These are phyloP conservation scores for Reinhardtius hippoglossoides DNA, from an alignment of 2,113 vertebrate genomes.

Conservation along the genomic window DNA sequence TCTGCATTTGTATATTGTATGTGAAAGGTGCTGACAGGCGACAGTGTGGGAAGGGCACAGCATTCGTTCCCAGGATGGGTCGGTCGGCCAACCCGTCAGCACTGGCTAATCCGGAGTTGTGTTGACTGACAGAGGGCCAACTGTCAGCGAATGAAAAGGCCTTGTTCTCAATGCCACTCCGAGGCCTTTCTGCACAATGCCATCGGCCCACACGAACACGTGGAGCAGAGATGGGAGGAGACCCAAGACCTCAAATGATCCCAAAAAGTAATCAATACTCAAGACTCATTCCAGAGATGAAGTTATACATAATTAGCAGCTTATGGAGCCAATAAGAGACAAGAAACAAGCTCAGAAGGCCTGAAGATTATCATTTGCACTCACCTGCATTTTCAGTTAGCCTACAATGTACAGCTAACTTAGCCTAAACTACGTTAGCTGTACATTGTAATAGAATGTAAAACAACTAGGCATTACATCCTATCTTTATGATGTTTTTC, in stretches of 20 bases:
- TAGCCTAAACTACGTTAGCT: background rate
- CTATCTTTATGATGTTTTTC: background rate
- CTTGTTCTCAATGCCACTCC: conserved; percentile 30
- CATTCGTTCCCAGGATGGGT: conserved; percentile 49
- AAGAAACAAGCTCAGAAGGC: background rate
- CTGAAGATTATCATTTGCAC: background rate
- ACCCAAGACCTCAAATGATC: conserved; percentile 1
- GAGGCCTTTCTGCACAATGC: conserved; percentile 11
- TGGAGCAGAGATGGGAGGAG: background rate
- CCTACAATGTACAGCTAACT: too few species aligned
- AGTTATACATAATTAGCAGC: background rate
- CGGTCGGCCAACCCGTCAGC: conserved; percentile 57
- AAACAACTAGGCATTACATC: background rate
- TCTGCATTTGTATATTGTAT: conserved; percentile 50
- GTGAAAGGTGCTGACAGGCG: conserved; percentile 76
- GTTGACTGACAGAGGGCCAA: conserved; percentile 64
- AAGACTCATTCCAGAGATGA: background rate
- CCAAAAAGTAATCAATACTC: background rate
- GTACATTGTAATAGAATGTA: background rate
- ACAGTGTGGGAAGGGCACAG: conserved; percentile 60
- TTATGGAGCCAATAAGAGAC: background rate
- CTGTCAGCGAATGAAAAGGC: conserved; percentile 59
- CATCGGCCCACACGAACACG: background rate
- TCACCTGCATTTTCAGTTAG: background rate
- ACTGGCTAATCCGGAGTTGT: conserved; percentile 45